Conservation (phyloP, 2,888 invertebrate genomes). For the Caenorhabditis plicata region DNA sequence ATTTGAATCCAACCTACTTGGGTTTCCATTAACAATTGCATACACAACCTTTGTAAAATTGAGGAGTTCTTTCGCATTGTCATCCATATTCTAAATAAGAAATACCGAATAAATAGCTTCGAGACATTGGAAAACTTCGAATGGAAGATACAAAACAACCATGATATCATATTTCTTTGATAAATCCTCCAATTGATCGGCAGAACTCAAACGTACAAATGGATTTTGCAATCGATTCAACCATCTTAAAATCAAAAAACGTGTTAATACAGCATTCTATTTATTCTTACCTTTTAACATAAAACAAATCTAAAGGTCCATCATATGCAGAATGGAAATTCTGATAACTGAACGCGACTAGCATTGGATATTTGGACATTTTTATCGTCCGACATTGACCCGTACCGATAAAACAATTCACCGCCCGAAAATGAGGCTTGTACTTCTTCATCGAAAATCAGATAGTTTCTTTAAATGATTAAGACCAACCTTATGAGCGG, state of each 20-base stretch:
- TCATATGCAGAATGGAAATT: constrained; percentile 14
- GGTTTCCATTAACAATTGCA: constrained; percentile 19
- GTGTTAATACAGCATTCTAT: not conserved
- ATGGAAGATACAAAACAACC: constrained; percentile 6
- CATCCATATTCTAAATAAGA: too few species aligned
- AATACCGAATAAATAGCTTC: too few species aligned
- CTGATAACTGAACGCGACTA: constrained; percentile 9
- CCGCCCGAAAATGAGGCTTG: constrained; percentile 13
- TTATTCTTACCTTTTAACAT: constrained; percentile 11
- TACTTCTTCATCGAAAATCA: constrained; percentile 14
- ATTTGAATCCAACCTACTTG: constrained; percentile 11
- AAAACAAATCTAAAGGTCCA: constrained; percentile 12
- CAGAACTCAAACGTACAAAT: constrained; percentile 5
- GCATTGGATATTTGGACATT: constrained; percentile 16
- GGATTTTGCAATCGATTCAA: constrained; percentile 19
- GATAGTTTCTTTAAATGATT: not conserved
- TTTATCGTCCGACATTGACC: constrained; percentile 13
- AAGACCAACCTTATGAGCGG: constrained; percentile 8
- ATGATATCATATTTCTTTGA: constrained; percentile 10
- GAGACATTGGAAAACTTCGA: not conserved
- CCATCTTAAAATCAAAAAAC: constrained; percentile 13
- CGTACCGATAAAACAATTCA: constrained; percentile 21
- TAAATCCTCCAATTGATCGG: constrained; percentile 8
- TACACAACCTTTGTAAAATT: constrained; percentile 19
- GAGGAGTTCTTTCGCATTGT: too few species aligned